These are phyloP conservation scores for Oxyruncus cristatus DNA, from an alignment of 2,113 vertebrate genomes.

Conservation along the genomic window DNA sequence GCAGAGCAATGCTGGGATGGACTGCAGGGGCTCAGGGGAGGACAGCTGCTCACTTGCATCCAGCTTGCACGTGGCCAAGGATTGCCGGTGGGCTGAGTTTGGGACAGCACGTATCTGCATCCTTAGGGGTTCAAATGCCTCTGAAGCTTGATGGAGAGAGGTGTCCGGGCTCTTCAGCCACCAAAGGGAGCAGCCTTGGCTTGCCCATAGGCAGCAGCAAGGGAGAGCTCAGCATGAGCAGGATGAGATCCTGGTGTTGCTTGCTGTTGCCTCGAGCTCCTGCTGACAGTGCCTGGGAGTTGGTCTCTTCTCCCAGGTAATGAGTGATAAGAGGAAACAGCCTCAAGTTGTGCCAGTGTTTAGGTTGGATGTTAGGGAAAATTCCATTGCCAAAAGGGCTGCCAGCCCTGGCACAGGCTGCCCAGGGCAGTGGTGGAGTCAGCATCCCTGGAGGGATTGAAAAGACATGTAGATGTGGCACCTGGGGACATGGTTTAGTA, in stretches of 20 bases:
- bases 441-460: not conserved
- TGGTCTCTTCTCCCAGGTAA: not conserved
- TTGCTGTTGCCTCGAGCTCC: not conserved
- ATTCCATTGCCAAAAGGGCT: not conserved
- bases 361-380: not conserved
- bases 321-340: not conserved
- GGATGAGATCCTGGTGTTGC: not conserved
- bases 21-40: not conserved
- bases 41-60: fast-evolving
- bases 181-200: not conserved
- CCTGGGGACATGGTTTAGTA: not conserved
- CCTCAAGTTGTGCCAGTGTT: not conserved
- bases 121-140: not conserved
- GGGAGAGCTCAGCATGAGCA: not conserved
- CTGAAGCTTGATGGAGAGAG: not conserved
- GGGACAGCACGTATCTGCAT: too few relatives aligned
- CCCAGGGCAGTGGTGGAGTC: not conserved
- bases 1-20: not conserved
- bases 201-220: not conserved
- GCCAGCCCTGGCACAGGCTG: not conserved
- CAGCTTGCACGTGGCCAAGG: fast-evolving
- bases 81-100: too few relatives aligned
- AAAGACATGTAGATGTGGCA: not conserved
- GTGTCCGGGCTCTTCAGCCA: not conserved
- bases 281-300: not conserved